These are phyloP conservation scores for Drosophila meridionalis DNA, from an alignment of 2,888 invertebrate genomes.

Conservation along the genomic window DNA sequence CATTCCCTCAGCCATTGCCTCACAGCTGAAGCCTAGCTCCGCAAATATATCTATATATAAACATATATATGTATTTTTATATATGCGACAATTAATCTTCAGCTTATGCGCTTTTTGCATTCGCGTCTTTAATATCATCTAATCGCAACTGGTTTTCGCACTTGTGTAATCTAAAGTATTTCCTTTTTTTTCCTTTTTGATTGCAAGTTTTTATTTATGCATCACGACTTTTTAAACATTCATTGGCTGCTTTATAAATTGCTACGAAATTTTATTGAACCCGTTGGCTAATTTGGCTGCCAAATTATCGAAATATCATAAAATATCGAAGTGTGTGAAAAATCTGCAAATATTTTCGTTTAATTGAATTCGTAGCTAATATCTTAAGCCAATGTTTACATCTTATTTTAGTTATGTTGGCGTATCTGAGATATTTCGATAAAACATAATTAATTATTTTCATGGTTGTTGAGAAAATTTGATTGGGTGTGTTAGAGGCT, in stretches of 20 bases:
- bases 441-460: constrained; percentile 5
- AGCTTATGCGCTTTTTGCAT: constrained; percentile 49
- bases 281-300: constrained; percentile 27
- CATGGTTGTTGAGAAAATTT: constrained; percentile 1
- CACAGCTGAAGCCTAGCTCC: constrained; percentile 7
- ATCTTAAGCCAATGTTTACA: constrained; percentile 4
- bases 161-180: constrained; percentile 38
- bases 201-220: constrained; percentile 50
- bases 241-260: constrained; percentile 5
- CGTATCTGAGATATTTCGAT: not conserved
- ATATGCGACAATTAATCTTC: constrained; percentile 61
- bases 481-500: not conserved
- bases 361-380: constrained; percentile 14
- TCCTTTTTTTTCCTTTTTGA: constrained; percentile 12
- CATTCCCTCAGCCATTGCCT: constrained; percentile 34
- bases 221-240: constrained; percentile 46
- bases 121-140: constrained; percentile 27
- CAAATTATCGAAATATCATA: constrained; percentile 13
- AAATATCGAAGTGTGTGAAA: constrained; percentile 23
- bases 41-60: not conserved
- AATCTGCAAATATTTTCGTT: not conserved
- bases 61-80: constrained; percentile 7
- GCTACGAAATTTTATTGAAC: constrained; percentile 13
- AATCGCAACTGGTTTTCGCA: constrained; percentile 59
- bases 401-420: not conserved